Percentiles rank a stretch among this genome's conserved stretches.
Evolutionary conservation across 1,140 invertebrate genomes (phyloP).

Genomic region (Mya arenaria): DNA sequence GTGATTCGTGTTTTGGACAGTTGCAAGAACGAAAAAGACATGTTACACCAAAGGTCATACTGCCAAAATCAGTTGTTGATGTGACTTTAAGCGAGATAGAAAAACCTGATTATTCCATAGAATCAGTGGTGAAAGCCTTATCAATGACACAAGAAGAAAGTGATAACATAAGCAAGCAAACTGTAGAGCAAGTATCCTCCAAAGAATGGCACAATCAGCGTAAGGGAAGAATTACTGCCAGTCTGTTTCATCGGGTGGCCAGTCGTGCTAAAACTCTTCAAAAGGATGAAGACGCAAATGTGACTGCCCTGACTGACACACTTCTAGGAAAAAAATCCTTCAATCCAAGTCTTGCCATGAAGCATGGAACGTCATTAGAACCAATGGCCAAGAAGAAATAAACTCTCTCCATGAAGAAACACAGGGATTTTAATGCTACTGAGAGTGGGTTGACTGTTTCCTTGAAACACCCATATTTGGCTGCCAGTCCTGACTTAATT

Average conservation of each 20-base stretch:
- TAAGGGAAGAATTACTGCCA: constrained; percentile 34
- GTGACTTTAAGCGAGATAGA: too few species aligned
- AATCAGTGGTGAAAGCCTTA: too few species aligned
- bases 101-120: too few species aligned
- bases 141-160: too few species aligned
- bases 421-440: constrained; percentile 4
- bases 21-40: too few species aligned
- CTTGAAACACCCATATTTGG: not conserved
- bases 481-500: constrained; percentile 33
- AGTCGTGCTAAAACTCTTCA: constrained; percentile 1
- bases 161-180: too few species aligned
- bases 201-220: not conserved
- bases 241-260: constrained; percentile 19
- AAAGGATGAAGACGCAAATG: constrained; percentile 9
- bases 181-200: not conserved
- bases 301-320: not conserved
- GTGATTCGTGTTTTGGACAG: too few species aligned
- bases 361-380: constrained; percentile 45
- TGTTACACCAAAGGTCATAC: too few species aligned
- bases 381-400: constrained; percentile 34
- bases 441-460: constrained; percentile 24
- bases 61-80: too few species aligned
- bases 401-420: constrained; percentile 18
- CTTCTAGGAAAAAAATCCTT: not conserved
- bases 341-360: constrained; percentile 28